phyloP scores from a whole-genome alignment of 2,113 vertebrate genomes.

The Mastomys natalensis region DNA sequence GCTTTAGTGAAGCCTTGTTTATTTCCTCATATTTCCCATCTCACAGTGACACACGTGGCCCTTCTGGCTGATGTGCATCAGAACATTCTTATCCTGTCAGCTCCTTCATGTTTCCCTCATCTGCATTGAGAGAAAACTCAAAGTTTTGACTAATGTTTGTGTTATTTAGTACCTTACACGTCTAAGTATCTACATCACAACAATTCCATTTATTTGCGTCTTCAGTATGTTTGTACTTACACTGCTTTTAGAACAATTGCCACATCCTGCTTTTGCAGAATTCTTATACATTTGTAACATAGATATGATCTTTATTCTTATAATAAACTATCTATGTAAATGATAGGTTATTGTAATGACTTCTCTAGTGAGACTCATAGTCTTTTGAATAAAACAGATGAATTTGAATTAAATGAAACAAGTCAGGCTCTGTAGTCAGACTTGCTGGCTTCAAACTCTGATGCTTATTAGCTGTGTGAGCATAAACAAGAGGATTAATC shows the following conservation, averaged over 20 bases:
- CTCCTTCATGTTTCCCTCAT: not conserved
- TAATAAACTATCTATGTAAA: constrained; percentile 28
- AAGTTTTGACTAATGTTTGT: not conserved
- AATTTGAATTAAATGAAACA: constrained; percentile 50
- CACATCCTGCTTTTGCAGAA: not conserved
- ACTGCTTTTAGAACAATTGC: constrained; percentile 31
- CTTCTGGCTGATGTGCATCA: not conserved
- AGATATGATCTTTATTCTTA: constrained; percentile 42
- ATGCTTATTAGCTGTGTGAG: not conserved
- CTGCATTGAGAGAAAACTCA: not conserved
- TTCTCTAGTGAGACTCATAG: not conserved
- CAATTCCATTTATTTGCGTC: not conserved
- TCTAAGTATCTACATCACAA: not conserved
- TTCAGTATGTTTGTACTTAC: constrained; percentile 24
- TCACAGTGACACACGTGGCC: not conserved
- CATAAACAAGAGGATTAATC: not conserved
- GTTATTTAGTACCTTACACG: not conserved
- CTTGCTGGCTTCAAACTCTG: constrained; percentile 46
- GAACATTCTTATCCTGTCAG: not conserved
- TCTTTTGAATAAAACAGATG: constrained; percentile 39
- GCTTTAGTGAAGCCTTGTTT: not conserved
- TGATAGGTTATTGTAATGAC: constrained; percentile 33
- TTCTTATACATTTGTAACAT: not conserved
- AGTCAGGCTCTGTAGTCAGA: not conserved
- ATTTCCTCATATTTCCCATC: not conserved